Conservation (phyloP, 2,113 vertebrate genomes). For the Pterocles burchelli region DNA sequence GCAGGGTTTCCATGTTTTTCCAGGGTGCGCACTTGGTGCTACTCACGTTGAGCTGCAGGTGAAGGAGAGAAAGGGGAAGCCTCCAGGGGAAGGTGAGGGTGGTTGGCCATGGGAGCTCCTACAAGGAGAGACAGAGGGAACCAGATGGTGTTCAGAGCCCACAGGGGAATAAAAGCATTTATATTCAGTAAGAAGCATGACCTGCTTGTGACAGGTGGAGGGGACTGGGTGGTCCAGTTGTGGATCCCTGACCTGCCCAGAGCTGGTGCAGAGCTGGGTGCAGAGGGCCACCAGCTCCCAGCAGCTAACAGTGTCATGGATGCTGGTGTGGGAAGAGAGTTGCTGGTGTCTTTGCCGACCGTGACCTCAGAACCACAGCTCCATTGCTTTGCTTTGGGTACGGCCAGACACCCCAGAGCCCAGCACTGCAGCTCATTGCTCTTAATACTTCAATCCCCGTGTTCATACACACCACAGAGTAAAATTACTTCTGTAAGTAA, state of each 20-base stretch:
- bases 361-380: background rate
- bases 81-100: slow-evolving; percentile 63
- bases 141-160: slow-evolving; percentile 67
- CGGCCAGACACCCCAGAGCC: background rate
- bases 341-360: background rate
- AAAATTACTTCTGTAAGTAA: background rate
- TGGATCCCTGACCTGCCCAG: slow-evolving; percentile 77
- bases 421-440: background rate
- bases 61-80: slow-evolving; percentile 70
- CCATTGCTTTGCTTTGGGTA: fast-evolving
- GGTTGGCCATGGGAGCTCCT: slow-evolving; percentile 27
- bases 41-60: slow-evolving; percentile 70
- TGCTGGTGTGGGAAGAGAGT: fast-evolving
- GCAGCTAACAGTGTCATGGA: background rate
- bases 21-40: slow-evolving; percentile 64
- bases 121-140: slow-evolving; percentile 56
- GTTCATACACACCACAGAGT: background rate
- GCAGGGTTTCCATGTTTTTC: background rate
- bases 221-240: slow-evolving; percentile 72
- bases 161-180: slow-evolving; percentile 77
- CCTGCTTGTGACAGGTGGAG: slow-evolving; percentile 76
- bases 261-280: background rate
- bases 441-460: background rate
- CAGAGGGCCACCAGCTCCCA: background rate
- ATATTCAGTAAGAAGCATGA: slow-evolving; percentile 70